Percentiles rank a stretch among this genome's conserved stretches.
Conservation (phyloP, 1,140 invertebrate genomes). For the Cylas formicarius region DNA sequence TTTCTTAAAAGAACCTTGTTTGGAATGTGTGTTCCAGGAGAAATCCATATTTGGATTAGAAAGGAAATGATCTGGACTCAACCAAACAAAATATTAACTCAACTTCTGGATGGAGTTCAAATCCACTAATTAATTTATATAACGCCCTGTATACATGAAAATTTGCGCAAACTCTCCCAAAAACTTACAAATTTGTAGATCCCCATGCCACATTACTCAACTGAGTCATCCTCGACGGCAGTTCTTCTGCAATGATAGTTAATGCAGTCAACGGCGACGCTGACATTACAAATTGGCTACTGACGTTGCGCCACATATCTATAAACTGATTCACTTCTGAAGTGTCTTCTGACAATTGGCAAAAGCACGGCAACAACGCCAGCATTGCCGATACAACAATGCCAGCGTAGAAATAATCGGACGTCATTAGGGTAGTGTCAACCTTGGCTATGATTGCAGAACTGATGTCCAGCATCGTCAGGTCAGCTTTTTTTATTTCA, state of each 20-base stretch:
- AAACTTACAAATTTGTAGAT: too few species aligned
- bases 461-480: conserved; percentile 89
- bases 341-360: conserved; percentile 11
- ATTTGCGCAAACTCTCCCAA: too few species aligned
- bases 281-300: conserved; percentile 2
- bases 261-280: conserved; percentile 6
- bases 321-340: conserved; percentile 4
- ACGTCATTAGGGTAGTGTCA: conserved; percentile 71
- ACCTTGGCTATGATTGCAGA: conserved; percentile 86
- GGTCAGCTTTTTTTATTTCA: conserved; percentile 84
- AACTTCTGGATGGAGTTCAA: too few species aligned
- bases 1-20: too few species aligned
- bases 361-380: conserved; percentile 47
- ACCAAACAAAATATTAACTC: too few species aligned
- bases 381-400: conserved; percentile 50
- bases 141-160: too few species aligned
- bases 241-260: conserved; percentile 7
- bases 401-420: conserved; percentile 75
- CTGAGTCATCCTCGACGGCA: conserved; percentile 6
- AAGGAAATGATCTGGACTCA: too few species aligned
- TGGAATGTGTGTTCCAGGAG: too few species aligned
- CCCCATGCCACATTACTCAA: conserved; percentile 11
- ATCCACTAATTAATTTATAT: too few species aligned
- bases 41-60: too few species aligned
- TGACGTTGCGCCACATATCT: conserved; percentile 15